Base-by-base conservation (phyloP, 1,140 invertebrate species). In the Manduca sexta region DNA sequence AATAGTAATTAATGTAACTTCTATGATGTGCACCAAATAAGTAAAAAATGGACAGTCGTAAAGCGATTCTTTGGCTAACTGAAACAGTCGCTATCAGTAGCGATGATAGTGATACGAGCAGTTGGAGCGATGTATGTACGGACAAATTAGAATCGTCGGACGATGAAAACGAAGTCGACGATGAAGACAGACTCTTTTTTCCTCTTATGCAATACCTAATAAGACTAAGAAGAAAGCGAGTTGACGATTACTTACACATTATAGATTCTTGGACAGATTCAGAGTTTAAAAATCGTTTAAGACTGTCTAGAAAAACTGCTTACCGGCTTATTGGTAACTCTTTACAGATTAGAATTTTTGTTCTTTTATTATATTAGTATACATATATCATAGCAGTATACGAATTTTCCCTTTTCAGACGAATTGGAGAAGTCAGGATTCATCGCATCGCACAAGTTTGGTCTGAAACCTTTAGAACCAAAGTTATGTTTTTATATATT, bases 401-500 rank as follows among this genome's bases (percentile, higher is more conserved):
- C n/a, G 50, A 13, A 42, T 52, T 8, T 52, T 31, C 13, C 49
- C 53, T 63, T 73, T 73, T 51, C 63, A 75, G 72, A 66, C 64
- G 61, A 71, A 43, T 56, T 67, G 49, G 61, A 70, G 52, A 58
- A 65, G 39, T 79, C 73, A 35, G 70, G 70, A 29, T 70, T 60
- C 45, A 76, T 79, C 43, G 69, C 75, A 47, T 62, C 60, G 11
- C 73, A 76, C 45, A 79, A 69, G 41, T 77, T 77, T 68, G 75
- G 75, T 34, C 29, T 70, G 34, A 76, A 74, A 39, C 75, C 73
- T 8, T 56, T 79, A 30, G 68, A 75, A 48, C 67, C 73, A 12
- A 73, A 69, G 47, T 48, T 74, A 48, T 75, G 75, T 53, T 74
- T 79, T 50, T 79, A 72, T 29, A 79, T 79, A 58, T 79, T 79